Percentiles rank a stretch among this genome's conserved stretches.
These are phyloP conservation scores for Caenorhabditis doughertyi DNA, from an alignment of 2,888 invertebrate species.

Conservation along the genomic window DNA sequence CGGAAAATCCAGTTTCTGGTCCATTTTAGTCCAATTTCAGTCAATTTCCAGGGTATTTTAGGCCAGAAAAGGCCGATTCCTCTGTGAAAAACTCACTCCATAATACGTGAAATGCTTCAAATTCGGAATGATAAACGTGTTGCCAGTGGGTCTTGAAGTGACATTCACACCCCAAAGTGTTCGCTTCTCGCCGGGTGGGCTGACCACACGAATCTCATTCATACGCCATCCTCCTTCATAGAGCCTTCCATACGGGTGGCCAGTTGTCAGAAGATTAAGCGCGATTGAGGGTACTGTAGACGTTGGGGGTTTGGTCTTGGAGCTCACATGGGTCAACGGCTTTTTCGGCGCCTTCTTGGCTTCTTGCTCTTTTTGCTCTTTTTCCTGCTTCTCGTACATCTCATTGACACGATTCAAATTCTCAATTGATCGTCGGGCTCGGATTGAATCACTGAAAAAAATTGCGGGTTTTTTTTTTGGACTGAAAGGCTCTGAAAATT, in stretches of 20 bases:
- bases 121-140: slow-evolving; percentile 55
- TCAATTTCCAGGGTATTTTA: too few species aligned
- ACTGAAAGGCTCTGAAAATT: neutral
- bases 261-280: neutral
- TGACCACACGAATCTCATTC: too few species aligned
- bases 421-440: slow-evolving; percentile 12
- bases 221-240: too few species aligned
- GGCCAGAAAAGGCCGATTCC: too few species aligned
- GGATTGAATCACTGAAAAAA: slow-evolving; percentile 7
- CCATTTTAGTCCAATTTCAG: too few species aligned
- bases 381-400: neutral
- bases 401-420: slow-evolving; percentile 6
- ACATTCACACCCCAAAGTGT: slow-evolving; percentile 14
- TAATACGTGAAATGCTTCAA: slow-evolving; percentile 77
- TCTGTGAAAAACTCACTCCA: slow-evolving; percentile 67
- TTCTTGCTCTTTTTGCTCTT: neutral
- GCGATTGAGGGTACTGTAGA: neutral
- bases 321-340: neutral
- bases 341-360: neutral
- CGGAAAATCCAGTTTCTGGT: too few species aligned
- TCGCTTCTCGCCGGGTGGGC: too few species aligned
- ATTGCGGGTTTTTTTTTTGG: neutral
- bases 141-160: slow-evolving; percentile 51
- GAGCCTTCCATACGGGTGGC: too few species aligned
- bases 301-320: neutral